Base-by-base conservation (phyloP, 2,113 vertebrate genomes). In the Pao palembangensis region DNA sequence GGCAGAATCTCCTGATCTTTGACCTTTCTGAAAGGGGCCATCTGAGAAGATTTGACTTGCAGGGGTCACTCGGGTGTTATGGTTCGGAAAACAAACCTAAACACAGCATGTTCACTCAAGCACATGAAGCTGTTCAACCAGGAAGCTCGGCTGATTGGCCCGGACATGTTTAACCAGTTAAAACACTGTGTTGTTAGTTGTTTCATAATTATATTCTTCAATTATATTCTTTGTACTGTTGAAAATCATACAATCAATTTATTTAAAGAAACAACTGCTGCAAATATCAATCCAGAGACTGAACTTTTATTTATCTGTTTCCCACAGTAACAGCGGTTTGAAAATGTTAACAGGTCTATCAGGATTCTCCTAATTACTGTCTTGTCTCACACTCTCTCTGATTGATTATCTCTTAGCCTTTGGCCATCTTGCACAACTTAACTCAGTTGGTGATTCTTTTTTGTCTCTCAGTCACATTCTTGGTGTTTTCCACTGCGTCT, bases 1-100 rank as follows among this genome's bases (percentile, higher is more conserved):
- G 63, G 63, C 56, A 38, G 51, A 78, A 58, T 73, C 65, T 25
- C 20, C 25, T 65, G 73, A 72, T 25, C 76, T 78, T 73, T 82
- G 74, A 80, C 64, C 69, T 55, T 43, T 14, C 64, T 58, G 46
- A 20, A 51, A 65, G 57, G 20, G 58, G 21, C n/a, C 17, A 46
- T 34, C 63, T 55, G 28, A 64, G 58, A 48, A 46, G 10, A 57
- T 51, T 7, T 28, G 2, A 28, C 25, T 7, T 28, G 1, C 34
- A 50, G 43, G 0, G 54, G 44, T 69, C 67, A 51, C 8, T 64
- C 19, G n/a, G 52, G 54, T 58, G 62, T 76, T 57, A 51, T 12
- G 34, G 34, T 10, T 38, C 0, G 34, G 8, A 38, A 12, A 38
- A 38, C 34, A 1, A 38, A 38, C 34, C 34, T 38, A 38, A 38